Percentiles rank a stretch among this genome's conserved stretches.
phyloP scores from a whole-genome alignment of 2,888 invertebrate species.

The Plusia festucae region DNA sequence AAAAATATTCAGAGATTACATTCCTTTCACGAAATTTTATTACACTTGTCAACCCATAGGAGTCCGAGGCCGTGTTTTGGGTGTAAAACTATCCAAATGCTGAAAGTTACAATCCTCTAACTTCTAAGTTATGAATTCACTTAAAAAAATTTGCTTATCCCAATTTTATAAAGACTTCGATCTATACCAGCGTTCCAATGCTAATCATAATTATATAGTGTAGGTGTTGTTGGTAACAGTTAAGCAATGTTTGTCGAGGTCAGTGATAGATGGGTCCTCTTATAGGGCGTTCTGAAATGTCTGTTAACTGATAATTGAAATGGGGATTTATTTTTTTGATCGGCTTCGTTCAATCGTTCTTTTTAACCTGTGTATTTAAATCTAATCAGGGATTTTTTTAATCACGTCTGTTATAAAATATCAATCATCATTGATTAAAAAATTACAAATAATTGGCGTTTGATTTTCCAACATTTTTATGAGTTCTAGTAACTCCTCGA shows the following conservation, averaged over 20 bases:
- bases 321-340: conserved; percentile 1
- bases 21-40: not conserved
- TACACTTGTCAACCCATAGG: not conserved
- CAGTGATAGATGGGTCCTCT: conserved; percentile 41
- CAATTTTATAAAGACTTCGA: conserved; percentile 11
- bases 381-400: not conserved
- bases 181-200: conserved; percentile 31
- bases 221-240: conserved; percentile 46
- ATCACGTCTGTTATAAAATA: conserved; percentile 7
- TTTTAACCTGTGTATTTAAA: no score
- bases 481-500: no score
- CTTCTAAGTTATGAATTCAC: no score
- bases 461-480: no score
- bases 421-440: not conserved
- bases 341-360: not conserved
- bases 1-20: no score
- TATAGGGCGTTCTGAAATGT: conserved; percentile 40
- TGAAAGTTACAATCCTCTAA: not conserved
- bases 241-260: conserved; percentile 49
- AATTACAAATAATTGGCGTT: not conserved
- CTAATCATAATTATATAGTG: conserved; percentile 22
- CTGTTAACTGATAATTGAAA: conserved; percentile 13
- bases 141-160: no score
- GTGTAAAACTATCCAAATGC: not conserved
- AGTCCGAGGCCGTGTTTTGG: not conserved